These are phyloP conservation scores for Polyodon spathula DNA, from an alignment of 2,113 vertebrate species.

Conservation along the genomic window DNA sequence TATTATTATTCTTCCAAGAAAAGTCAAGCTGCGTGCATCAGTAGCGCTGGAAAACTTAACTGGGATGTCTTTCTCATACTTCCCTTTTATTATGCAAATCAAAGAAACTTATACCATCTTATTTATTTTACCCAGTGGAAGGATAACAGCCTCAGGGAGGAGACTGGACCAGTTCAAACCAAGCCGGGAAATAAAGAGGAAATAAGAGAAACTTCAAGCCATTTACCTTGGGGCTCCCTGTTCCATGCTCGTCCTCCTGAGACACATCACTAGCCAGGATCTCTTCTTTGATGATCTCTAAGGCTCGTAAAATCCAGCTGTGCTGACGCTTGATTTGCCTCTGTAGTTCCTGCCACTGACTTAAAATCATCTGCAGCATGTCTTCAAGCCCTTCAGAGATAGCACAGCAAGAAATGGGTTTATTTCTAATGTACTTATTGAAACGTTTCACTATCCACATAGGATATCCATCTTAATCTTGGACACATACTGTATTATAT, in stretches of 20 bases:
- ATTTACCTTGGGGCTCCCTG: constrained; percentile 73
- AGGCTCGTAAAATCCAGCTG: constrained; percentile 87
- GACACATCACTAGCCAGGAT: constrained; percentile 75
- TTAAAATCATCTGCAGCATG: constrained; percentile 84
- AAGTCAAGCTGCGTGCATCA: constrained; percentile 24
- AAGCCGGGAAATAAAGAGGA: constrained; percentile 52
- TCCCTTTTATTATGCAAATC: not conserved
- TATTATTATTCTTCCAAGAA: too few relatives aligned
- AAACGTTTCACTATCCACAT: too few relatives aligned
- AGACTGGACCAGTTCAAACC: constrained; percentile 67
- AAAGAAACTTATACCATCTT: not conserved
- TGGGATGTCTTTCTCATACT: too few relatives aligned
- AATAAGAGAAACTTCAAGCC: constrained; percentile 58
- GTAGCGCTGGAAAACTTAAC: too few relatives aligned
- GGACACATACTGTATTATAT: too few relatives aligned
- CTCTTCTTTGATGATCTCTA: constrained; percentile 86
- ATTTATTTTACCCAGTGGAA: constrained; percentile 52
- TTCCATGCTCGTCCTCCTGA: constrained; percentile 56
- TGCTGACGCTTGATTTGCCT: constrained; percentile 94
- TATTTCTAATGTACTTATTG: too few relatives aligned
- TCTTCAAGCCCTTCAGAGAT: constrained; percentile 75
- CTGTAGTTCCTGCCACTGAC: constrained; percentile 94
- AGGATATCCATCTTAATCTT: too few relatives aligned
- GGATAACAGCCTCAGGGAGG: constrained; percentile 61
- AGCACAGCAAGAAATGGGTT: not conserved